These are phyloP conservation scores for Trachymyrmex septentrionalis DNA, from an alignment of 1,140 invertebrate genomes.

Conservation along the genomic window DNA sequence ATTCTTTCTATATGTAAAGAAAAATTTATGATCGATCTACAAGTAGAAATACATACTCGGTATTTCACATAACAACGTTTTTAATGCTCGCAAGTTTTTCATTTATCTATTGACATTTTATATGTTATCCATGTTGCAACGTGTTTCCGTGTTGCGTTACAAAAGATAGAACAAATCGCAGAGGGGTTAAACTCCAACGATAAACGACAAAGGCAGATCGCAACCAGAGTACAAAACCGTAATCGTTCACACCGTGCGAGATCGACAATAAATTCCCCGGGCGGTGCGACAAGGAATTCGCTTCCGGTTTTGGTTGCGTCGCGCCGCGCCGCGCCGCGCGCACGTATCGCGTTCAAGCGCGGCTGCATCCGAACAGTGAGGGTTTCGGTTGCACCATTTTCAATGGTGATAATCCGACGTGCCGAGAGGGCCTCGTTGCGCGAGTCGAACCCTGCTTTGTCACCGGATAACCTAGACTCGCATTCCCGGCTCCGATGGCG, in stretches of 20 bases:
- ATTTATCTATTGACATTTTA: neutral
- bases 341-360: constrained; percentile 83
- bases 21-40: neutral
- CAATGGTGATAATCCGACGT: constrained; percentile 82
- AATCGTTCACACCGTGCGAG: constrained; percentile 53
- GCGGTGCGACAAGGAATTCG: constrained; percentile 75
- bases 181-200: neutral
- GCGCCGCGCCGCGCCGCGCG: constrained; percentile 67
- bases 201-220: constrained; percentile 33
- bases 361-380: constrained; percentile 81
- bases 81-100: neutral
- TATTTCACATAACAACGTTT: neutral
- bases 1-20: no score
- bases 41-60: neutral
- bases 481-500: constrained; percentile 81
- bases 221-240: constrained; percentile 2
- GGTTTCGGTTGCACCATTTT: constrained; percentile 83
- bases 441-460: constrained; percentile 80
- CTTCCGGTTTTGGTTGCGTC: constrained; percentile 78
- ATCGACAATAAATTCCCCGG: constrained; percentile 69
- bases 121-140: neutral
- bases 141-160: neutral
- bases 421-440: constrained; percentile 69
- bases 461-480: constrained; percentile 84
- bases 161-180: neutral